Conservation (phyloP, 1,140 invertebrate genomes). For the Drosophila subpulchrella region DNA sequence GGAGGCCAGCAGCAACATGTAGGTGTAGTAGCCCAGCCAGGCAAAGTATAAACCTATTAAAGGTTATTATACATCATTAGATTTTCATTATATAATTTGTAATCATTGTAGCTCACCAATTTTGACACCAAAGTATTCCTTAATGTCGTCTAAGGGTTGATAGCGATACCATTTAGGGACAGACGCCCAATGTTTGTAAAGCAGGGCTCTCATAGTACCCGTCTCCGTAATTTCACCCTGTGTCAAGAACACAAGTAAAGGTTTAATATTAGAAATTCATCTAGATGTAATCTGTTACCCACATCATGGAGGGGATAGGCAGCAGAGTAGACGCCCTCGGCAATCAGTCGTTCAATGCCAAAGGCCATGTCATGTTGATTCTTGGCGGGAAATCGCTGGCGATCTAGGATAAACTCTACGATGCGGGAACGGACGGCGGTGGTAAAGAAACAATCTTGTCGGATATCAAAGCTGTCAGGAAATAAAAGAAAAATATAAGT, state of each 20-base stretch:
- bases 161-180: slow-evolving; percentile 92
- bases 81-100: too few species aligned
- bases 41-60: slow-evolving; percentile 92
- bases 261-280: neutral
- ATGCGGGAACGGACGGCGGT: slow-evolving; percentile 93
- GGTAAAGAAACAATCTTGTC: slow-evolving; percentile 93
- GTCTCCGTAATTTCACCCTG: slow-evolving; percentile 89
- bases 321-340: slow-evolving; percentile 91
- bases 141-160: slow-evolving; percentile 95
- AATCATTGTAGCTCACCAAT: slow-evolving; percentile 86
- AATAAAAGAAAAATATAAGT: neutral
- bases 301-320: slow-evolving; percentile 97
- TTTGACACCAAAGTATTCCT: slow-evolving; percentile 97
- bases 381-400: slow-evolving; percentile 91
- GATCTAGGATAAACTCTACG: slow-evolving; percentile 95
- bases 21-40: slow-evolving; percentile 98
- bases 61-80: neutral
- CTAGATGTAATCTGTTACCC: slow-evolving; percentile 75
- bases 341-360: slow-evolving; percentile 93
- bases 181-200: slow-evolving; percentile 94
- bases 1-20: slow-evolving; percentile 95
- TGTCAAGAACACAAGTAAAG: slow-evolving; percentile 34
- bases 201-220: slow-evolving; percentile 90
- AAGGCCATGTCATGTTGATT: slow-evolving; percentile 90
- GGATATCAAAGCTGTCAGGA: slow-evolving; percentile 90